A percentile compares a stretch with the other conserved stretches of the same genome.
phyloP scores from a whole-genome alignment of 1,140 invertebrate species.

The Diorhabda sublineata region DNA sequence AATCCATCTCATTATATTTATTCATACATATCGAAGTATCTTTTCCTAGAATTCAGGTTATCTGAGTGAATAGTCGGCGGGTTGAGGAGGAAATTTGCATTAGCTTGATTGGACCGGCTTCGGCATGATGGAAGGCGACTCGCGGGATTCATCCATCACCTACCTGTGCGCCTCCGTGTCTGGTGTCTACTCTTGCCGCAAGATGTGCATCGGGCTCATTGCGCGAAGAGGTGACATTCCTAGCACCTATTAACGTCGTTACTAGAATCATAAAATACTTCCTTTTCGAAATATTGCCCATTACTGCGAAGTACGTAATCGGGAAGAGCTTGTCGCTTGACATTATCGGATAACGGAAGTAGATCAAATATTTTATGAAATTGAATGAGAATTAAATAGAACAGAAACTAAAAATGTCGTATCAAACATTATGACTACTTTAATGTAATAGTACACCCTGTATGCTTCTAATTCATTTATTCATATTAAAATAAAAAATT shows the following conservation, averaged over 20 bases:
- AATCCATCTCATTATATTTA: not conserved
- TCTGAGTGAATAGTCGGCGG: conserved; percentile 4
- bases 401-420: too few species aligned
- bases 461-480: too few species aligned
- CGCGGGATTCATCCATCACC: conserved; percentile 27
- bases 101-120: conserved; percentile 25
- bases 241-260: not conserved
- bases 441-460: too few species aligned
- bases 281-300: not conserved
- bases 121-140: conserved; percentile 24
- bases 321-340: not conserved
- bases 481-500: too few species aligned
- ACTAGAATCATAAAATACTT: not conserved
- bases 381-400: too few species aligned
- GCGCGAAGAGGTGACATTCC: not conserved
- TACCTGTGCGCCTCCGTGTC: conserved; percentile 18
- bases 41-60: not conserved
- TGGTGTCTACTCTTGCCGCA: not conserved
- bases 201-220: conserved; percentile 1
- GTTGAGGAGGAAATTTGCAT: conserved; percentile 22
- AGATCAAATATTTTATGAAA: too few species aligned
- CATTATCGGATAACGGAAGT: too few species aligned
- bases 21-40: not conserved
- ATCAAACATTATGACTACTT: too few species aligned
- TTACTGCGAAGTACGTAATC: not conserved